phyloP scores from a whole-genome alignment of 92 coral and sea anemone species.

The Epizoanthus rinbou region DNA sequence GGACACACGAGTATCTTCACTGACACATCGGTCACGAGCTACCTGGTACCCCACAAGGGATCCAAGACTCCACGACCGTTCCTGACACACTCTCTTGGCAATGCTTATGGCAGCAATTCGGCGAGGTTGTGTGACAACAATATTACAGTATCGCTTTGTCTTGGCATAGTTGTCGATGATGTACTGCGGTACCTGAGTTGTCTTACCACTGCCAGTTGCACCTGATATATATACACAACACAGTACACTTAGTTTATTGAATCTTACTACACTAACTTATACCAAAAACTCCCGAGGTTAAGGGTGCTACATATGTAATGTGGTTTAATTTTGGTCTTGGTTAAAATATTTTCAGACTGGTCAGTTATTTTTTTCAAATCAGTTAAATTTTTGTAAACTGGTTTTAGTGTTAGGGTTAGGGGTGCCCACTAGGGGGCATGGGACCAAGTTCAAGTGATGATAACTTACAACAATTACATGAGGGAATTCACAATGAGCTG shows the following conservation, averaged over 20 bases:
- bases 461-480: no score
- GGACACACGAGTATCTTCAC: conserved; percentile 92
- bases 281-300: no score
- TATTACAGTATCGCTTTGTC: conserved; percentile 85
- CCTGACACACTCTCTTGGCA: conserved; percentile 96
- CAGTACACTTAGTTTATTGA: not conserved
- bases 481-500: no score
- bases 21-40: conserved; percentile 79
- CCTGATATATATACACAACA: conserved; percentile 49
- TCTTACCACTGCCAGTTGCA: conserved; percentile 97
- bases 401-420: no score
- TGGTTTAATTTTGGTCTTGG: no score
- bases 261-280: not conserved
- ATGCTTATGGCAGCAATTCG: conserved; percentile 98
- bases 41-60: conserved; percentile 96
- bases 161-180: conserved; percentile 92
- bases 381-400: no score
- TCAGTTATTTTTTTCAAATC: no score
- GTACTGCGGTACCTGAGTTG: conserved; percentile 98
- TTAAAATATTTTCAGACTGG: no score
- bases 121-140: conserved; percentile 93
- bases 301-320: no score
- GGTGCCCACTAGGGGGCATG: no score
- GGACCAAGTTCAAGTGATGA: no score
- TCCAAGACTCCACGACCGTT: conserved; percentile 87